Base-by-base conservation (phyloP, 2,797 vertebrate genomes). In the Lophius americanus region DNA sequence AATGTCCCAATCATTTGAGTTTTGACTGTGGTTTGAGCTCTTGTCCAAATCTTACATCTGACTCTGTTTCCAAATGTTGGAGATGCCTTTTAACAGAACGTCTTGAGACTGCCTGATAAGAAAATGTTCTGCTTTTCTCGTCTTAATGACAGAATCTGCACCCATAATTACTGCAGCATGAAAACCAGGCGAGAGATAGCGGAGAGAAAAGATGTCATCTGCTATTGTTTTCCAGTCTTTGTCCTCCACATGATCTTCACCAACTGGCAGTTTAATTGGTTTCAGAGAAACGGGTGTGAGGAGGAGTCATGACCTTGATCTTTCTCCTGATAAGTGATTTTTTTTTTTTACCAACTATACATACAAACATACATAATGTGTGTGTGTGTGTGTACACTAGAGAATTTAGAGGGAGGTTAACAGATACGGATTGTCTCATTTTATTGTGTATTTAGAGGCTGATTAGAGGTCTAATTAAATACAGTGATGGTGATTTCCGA, bases 161-260 rank as follows among this genome's bases (percentile, higher is more conserved):
- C 91, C 90, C 91, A 89, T 91, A 94, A 94, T 93, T 92, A 93
- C 82, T 66, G 76, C 60, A 68, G 82, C 73, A 74, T 86, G 85
- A 89, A 89, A 85, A 84, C 73, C 70, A 74, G 53, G 75, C 64
- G 63, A 54, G 72, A 89, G 91, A 93, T 90, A 92, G 87, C 60
- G 38, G 66, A 73, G 77, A 83, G 68, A 68, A 23, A 23, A 73
- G 78, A 87, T 88, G 89, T 87, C 89, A 85, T 89, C 78, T 83
- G 80, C 84, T 83, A 88, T 94, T 92, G 91, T 93, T 89, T 89
- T 82, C 82, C 75, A 65, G 60, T 74, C 64, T 44, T 60, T 78
- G 92, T 90, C 93, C 92, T 94, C 92, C 90, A 92, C 87, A 83
- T 89, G 88, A 92, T 92, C 92, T 93, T 93, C 92, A 91, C 79